Conservation (phyloP, 2,113 vertebrate genomes). For the Dasypus novemcinctus region DNA sequence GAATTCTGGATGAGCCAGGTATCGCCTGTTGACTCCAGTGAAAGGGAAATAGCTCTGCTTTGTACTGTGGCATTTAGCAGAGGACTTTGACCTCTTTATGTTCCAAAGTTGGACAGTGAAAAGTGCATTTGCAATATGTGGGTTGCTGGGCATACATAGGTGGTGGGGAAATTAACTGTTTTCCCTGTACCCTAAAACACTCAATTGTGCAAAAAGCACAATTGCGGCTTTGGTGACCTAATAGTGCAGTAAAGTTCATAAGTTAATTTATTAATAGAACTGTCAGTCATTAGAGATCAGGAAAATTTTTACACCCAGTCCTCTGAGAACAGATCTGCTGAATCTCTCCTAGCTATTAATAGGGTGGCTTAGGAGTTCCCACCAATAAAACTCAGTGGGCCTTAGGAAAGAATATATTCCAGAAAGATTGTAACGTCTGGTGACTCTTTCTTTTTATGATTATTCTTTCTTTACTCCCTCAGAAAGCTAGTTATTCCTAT, state of each 20-base stretch:
- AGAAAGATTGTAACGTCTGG: neutral
- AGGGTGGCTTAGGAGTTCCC: constrained; percentile 66
- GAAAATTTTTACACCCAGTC: constrained; percentile 50
- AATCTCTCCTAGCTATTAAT: constrained; percentile 69
- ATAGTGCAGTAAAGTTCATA: constrained; percentile 59
- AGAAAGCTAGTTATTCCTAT: neutral
- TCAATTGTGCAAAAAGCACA: neutral
- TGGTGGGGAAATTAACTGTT: neutral
- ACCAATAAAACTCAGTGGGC: constrained; percentile 11
- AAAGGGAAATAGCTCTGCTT: constrained; percentile 56
- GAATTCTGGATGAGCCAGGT: constrained; percentile 56
- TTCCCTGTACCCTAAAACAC: neutral
- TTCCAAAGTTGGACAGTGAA: constrained; percentile 48
- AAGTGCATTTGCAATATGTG: neutral
- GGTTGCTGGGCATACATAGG: neutral
- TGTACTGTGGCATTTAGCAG: constrained; percentile 54
- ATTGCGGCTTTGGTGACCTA: constrained; percentile 19
- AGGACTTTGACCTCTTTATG: constrained; percentile 75
- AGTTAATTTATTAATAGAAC: constrained; percentile 75
- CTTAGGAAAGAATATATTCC: neutral
- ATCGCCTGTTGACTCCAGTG: neutral
- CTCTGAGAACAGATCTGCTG: constrained; percentile 54
- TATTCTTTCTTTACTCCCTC: neutral
- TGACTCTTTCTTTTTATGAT: constrained; percentile 15
- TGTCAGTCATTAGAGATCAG: constrained; percentile 21